Evolutionary conservation across 2,888 invertebrate genomes (phyloP), one percentile per base, ranked within the genome.

Genomic region (Metalampra italica): DNA sequence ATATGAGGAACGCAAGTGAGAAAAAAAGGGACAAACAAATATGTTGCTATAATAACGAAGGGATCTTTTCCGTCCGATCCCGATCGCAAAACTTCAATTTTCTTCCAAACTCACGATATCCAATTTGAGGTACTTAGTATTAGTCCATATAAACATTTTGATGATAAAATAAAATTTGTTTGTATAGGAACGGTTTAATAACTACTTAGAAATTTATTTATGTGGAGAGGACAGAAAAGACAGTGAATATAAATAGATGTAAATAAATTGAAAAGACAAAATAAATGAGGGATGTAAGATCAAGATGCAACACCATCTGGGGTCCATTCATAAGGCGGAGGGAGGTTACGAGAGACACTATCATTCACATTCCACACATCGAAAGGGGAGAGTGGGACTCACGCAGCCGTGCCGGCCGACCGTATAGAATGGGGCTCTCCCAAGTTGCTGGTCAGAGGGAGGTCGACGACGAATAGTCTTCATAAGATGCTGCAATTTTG

Each of bases 401-500:
- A 89, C 89, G 81, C 80, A 82, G 86, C 82, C 82, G 75, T 62
- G 36, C 36, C 11, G 68, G 83, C 63, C 72, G 82, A 75, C 82
- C 85, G 69, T 71, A 68, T 70, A 78, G 71, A 75, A 78, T 81
- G 80, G 84, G 86, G 83, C 84, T 79, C 79, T 85, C 87, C 86
- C 81, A 79, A 71, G 78, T 66, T 70, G 77, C 90, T 71, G 85
- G 89, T 91, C 92, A 92, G 88, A 92, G 92, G 84, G 92, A 93
- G 69, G 93, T 92, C 82, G 92, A 92, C 83, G 92, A 92, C 78
- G 92, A 92, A 90, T 91, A 92, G 88, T 92, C 92, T 91, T 92
- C 92, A 90, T 90, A 92, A 85, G 92, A 92, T 90, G 92, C 92
- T 92, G 92, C 90, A 92, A 92, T 84, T 86, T 86, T 87, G 85